These are phyloP conservation scores for Peromyscus nudipes DNA, from an alignment of 2,797 vertebrate species.

Conservation along the genomic window DNA sequence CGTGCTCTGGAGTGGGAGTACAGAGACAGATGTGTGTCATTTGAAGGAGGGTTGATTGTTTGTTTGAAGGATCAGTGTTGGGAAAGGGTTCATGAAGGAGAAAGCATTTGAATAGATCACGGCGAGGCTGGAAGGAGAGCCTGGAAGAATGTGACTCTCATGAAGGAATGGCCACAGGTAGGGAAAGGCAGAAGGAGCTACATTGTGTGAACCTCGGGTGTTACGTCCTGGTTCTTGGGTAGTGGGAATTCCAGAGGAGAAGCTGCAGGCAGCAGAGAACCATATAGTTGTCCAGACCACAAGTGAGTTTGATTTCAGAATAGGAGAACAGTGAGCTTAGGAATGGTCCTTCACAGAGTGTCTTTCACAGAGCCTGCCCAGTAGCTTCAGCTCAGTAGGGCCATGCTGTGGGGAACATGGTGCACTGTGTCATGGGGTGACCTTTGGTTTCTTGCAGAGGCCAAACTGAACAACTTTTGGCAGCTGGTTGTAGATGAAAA, in stretches of 20 bases:
- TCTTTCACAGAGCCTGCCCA: neutral
- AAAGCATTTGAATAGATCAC: neutral
- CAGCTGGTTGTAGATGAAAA: slow-evolving; percentile 96
- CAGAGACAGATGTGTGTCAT: neutral
- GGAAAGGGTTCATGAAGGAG: slow-evolving; percentile 25
- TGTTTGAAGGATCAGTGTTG: neutral
- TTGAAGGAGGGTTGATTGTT: slow-evolving; percentile 39
- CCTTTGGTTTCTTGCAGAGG: slow-evolving; percentile 88
- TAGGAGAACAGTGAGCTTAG: neutral
- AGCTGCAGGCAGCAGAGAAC: neutral
- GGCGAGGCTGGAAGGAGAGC: neutral
- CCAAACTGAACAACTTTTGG: slow-evolving; percentile 95
- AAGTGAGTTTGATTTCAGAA: neutral
- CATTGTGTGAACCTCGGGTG: neutral
- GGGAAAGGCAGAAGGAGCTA: neutral
- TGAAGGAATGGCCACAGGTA: neutral
- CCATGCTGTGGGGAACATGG: neutral
- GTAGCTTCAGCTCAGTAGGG: neutral
- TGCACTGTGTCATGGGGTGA: neutral
- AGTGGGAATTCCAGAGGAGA: neutral
- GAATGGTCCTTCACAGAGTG: neutral
- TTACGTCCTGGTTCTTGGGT: neutral
- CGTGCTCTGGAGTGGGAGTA: neutral
- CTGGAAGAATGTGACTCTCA: neutral
- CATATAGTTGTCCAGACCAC: neutral